phyloP scores from a whole-genome alignment of 2,113 vertebrate species.

The Cavia aperea region DNA sequence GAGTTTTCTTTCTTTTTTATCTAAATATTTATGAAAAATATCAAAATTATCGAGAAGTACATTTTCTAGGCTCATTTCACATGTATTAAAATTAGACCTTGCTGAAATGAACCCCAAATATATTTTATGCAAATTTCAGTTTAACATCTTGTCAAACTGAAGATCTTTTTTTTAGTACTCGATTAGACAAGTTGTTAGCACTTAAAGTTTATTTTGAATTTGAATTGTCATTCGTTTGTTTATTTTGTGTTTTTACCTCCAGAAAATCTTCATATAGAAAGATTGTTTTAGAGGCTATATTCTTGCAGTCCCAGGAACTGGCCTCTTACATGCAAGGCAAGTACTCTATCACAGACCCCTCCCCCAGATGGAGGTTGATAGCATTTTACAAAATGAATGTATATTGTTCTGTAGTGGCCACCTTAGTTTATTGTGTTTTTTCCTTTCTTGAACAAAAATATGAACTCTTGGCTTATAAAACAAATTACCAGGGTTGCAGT shows the following conservation, averaged over 20 bases:
- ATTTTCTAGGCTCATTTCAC: constrained; percentile 39
- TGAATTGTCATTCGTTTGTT: neutral
- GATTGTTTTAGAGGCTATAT: neutral
- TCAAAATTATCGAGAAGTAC: constrained; percentile 26
- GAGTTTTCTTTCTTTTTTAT: constrained; percentile 32
- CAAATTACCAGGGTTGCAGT: neutral
- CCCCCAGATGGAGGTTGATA: neutral
- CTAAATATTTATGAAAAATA: constrained; percentile 48
- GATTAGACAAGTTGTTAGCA: constrained; percentile 20
- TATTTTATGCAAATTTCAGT: constrained; percentile 31
- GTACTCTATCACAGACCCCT: neutral
- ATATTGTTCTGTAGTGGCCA: constrained; percentile 9
- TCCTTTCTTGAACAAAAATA: constrained; percentile 31
- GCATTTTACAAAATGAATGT: constrained; percentile 29
- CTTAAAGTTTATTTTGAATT: neutral
- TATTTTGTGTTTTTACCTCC: neutral
- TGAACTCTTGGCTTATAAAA: neutral
- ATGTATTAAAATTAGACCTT: constrained; percentile 45
- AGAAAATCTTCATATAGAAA: neutral
- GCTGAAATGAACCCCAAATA: constrained; percentile 9
- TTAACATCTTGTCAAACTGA: neutral
- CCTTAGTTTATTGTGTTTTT: neutral
- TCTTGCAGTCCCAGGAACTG: neutral
- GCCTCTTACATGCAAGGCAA: neutral
- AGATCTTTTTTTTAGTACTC: constrained; percentile 34